phyloP scores from a whole-genome alignment of 2,888 invertebrate species.

The Troides oblongomaculatus region DNA sequence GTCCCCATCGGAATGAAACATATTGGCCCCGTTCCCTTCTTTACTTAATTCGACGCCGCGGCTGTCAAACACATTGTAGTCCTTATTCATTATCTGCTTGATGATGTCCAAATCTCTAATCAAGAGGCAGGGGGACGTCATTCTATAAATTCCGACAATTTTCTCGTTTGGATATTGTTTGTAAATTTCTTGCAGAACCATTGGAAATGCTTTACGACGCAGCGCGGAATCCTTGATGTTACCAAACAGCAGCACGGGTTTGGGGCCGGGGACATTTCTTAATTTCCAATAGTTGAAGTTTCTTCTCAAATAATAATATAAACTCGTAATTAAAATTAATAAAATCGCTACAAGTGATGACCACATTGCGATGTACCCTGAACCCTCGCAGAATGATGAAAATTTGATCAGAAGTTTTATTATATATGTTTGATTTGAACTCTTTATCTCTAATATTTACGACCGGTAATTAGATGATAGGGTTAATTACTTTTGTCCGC shows the following conservation, averaged over 20 bases:
- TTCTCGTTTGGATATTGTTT: conserved; percentile 6
- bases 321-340: background rate
- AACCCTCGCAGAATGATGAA: background rate
- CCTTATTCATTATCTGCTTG: conserved; percentile 46
- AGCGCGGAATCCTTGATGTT: conserved; percentile 2
- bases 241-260: background rate
- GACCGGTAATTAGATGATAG: background rate
- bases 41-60: conserved; percentile 48
- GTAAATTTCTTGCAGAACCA: conserved; percentile 4
- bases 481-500: background rate
- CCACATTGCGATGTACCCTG: background rate
- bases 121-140: conserved; percentile 46
- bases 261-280: background rate
- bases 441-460: background rate
- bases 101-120: conserved; percentile 52
- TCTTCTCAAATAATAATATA: conserved; percentile 1
- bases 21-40: conserved; percentile 45
- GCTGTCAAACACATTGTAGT: conserved; percentile 49
- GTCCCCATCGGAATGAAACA: conserved; percentile 51
- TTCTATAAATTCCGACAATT: conserved; percentile 47
- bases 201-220: background rate
- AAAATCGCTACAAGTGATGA: background rate
- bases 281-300: conserved; percentile 3
- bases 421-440: background rate
- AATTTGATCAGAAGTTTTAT: background rate